phyloP scores from a whole-genome alignment of 1,140 invertebrate species.

The Tyrophagus putrescentiae region DNA sequence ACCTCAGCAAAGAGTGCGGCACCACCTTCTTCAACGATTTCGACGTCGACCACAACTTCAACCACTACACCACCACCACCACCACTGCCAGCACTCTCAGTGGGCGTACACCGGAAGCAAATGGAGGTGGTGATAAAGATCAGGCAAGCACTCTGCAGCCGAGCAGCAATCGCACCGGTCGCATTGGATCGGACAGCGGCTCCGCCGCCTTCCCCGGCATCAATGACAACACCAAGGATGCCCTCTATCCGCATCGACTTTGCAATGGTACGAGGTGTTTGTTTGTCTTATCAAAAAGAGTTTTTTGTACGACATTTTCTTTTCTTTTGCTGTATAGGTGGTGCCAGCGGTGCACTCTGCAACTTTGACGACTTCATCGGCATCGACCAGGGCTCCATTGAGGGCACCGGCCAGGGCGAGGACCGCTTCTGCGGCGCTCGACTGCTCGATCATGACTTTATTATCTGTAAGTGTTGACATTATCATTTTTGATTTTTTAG shows the following conservation, averaged over 20 bases:
- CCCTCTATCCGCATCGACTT: slow-evolving; percentile 12
- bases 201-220: no score
- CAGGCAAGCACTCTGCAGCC: no score
- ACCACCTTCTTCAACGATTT: no score
- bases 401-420: slow-evolving; percentile 27
- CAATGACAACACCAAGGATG: not conserved
- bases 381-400: slow-evolving; percentile 28
- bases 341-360: slow-evolving; percentile 26
- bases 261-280: slow-evolving; percentile 3
- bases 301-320: not conserved
- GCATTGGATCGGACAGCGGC: no score
- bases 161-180: no score
- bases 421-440: slow-evolving; percentile 28
- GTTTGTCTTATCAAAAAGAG: no score
- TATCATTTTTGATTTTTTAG: not conserved
- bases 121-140: no score
- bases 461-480: slow-evolving; percentile 27
- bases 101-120: no score
- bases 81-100: no score
- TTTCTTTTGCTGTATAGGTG: not conserved
- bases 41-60: no score
- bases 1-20: not conserved
- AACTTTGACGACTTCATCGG: slow-evolving; percentile 29
- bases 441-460: slow-evolving; percentile 25
- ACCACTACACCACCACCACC: no score